phyloP scores from a whole-genome alignment of 2,888 invertebrate species.

The Drosophila lutescens region DNA sequence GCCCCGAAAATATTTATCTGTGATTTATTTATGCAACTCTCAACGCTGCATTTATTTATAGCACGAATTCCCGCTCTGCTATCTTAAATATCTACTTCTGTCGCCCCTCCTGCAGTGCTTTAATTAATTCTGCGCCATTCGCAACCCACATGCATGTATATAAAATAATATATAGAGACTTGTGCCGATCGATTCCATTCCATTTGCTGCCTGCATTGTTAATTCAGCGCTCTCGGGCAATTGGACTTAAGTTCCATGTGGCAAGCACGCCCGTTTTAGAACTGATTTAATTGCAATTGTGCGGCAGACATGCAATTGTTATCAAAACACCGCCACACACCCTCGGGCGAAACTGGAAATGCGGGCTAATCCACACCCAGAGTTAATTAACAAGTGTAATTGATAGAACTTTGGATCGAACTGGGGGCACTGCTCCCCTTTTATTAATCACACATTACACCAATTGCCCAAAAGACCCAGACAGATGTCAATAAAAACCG shows the following conservation, averaged over 20 bases:
- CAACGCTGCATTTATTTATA: constrained; percentile 34
- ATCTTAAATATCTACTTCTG: constrained; percentile 29
- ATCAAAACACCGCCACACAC: constrained; percentile 54
- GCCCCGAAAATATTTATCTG: constrained; percentile 29
- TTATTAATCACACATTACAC: constrained; percentile 64
- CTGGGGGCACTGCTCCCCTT: constrained; percentile 40
- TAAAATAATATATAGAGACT: background rate
- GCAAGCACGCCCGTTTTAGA: constrained; percentile 65
- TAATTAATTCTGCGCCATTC: constrained; percentile 68
- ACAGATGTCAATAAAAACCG: constrained; percentile 71
- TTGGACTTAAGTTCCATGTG: constrained; percentile 46
- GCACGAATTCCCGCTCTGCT: constrained; percentile 24
- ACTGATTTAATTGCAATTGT: constrained; percentile 77
- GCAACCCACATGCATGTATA: constrained; percentile 62
- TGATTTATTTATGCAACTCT: constrained; percentile 37
- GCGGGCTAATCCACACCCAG: constrained; percentile 65
- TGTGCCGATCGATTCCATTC: constrained; percentile 26
- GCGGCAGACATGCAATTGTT: constrained; percentile 69
- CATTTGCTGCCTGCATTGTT: constrained; percentile 40
- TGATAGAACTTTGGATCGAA: constrained; percentile 54
- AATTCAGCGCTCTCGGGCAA: constrained; percentile 44
- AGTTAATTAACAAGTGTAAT: constrained; percentile 78
- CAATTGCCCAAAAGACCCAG: constrained; percentile 46
- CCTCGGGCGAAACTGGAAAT: constrained; percentile 40
- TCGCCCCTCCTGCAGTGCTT: constrained; percentile 46